Evolutionary conservation across 2,113 vertebrate genomes (phyloP).

Genomic region (Serinus canaria): DNA sequence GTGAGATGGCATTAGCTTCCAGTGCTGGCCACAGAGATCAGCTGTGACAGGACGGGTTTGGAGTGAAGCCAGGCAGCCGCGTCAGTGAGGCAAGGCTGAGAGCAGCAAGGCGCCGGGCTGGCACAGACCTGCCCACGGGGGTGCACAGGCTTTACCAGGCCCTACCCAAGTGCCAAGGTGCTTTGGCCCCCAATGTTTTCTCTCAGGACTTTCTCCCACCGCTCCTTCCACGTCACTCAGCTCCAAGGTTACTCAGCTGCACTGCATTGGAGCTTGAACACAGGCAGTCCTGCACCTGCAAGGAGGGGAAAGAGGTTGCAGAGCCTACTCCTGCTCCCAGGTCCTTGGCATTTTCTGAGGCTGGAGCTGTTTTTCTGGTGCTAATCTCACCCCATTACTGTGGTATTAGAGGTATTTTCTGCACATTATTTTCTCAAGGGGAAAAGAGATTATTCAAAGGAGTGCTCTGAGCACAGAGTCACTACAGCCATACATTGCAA

Average conservation of each 20-base stretch:
- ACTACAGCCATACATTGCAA: background rate
- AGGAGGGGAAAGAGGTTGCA: background rate
- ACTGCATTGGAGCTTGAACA: rapidly evolving
- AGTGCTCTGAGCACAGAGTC: background rate
- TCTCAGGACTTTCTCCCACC: background rate
- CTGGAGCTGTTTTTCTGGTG: background rate
- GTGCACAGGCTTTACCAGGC: background rate
- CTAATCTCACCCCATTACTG: rapidly evolving
- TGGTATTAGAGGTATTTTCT: background rate
- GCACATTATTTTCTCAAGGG: background rate
- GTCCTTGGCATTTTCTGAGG: background rate
- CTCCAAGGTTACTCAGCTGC: background rate
- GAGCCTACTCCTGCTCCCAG: background rate
- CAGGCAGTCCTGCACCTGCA: background rate
- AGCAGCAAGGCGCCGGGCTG: background rate
- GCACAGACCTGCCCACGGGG: rapidly evolving
- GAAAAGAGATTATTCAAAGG: background rate
- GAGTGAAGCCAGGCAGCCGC: background rate
- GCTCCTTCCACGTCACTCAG: rapidly evolving
- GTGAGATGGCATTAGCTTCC: background rate
- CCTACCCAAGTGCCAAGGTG: background rate
- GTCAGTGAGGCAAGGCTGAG: background rate
- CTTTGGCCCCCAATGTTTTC: background rate
- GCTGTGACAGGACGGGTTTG: background rate
- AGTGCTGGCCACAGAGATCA: background rate